phyloP scores from a whole-genome alignment of 2,888 invertebrate genomes.

The Odontothrips loti region DNA sequence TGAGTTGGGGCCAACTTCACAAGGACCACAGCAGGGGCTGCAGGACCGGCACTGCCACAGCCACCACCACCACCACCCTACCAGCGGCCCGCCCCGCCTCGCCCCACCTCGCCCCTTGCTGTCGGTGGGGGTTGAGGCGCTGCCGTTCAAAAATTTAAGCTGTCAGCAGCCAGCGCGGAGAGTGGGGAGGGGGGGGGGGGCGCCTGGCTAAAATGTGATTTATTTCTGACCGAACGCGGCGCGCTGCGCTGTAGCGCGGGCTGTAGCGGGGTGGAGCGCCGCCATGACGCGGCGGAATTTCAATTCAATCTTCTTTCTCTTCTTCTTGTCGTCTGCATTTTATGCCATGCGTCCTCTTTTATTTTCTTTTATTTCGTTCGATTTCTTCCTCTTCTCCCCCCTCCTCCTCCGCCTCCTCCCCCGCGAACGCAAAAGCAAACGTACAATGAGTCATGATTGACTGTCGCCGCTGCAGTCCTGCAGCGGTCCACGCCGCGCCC shows the following conservation, averaged over 20 bases:
- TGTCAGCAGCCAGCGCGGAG: neutral
- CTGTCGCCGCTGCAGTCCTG: too few relatives aligned
- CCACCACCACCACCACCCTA: too few relatives aligned
- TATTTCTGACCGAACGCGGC: neutral
- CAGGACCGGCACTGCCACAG: too few relatives aligned
- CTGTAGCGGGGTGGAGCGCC: neutral
- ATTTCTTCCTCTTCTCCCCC: neutral
- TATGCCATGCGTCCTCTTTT: neutral
- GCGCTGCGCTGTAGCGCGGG: neutral
- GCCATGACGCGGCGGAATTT: neutral
- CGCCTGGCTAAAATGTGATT: conserved; percentile 10
- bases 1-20: conserved; percentile 10
- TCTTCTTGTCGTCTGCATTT: too few relatives aligned
- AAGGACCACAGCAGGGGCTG: neutral
- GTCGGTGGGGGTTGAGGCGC: neutral
- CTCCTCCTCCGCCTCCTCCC: neutral
- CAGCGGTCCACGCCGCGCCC: too few relatives aligned
- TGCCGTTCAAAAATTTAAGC: conserved; percentile 23
- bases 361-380: neutral
- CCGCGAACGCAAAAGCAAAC: too few relatives aligned
- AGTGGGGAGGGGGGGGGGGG: neutral
- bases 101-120: neutral
- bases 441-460: too few relatives aligned
- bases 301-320: neutral
- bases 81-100: neutral